Evolutionary conservation across 2,113 vertebrate species (phyloP).

Genomic region (Oplegnathus fasciatus): DNA sequence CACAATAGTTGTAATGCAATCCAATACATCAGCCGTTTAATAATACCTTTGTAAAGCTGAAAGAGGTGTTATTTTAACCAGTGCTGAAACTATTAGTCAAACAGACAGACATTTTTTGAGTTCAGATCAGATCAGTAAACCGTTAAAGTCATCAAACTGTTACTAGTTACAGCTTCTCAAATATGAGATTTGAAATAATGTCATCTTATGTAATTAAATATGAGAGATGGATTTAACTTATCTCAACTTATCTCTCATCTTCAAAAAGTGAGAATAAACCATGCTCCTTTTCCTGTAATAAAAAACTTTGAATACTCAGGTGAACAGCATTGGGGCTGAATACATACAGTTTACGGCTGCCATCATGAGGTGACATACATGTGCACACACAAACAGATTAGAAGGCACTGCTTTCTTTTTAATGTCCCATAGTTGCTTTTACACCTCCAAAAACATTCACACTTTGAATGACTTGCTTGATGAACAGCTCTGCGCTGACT

Average conservation of each 20-base stretch:
- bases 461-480: neutral
- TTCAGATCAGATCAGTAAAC: no score
- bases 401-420: neutral
- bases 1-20: neutral
- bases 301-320: neutral
- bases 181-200: neutral
- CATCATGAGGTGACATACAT: neutral
- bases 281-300: neutral
- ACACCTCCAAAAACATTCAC: neutral
- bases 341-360: neutral
- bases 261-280: neutral
- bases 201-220: neutral
- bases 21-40: neutral
- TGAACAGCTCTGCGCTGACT: neutral
- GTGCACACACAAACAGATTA: neutral
- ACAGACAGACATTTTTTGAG: no score
- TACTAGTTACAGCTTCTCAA: neutral
- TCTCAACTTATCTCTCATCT: no score
- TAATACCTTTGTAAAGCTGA: neutral
- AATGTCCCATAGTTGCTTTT: neutral
- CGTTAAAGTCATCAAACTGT: neutral
- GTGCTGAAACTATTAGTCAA: neutral
- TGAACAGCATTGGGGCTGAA: neutral
- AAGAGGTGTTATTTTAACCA: neutral
- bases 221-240: neutral